A percentile compares a stretch with the other conserved stretches of the same genome.
These are phyloP conservation scores for Trisateles emortualis DNA, from an alignment of 2,888 invertebrate genomes.

Conservation along the genomic window DNA sequence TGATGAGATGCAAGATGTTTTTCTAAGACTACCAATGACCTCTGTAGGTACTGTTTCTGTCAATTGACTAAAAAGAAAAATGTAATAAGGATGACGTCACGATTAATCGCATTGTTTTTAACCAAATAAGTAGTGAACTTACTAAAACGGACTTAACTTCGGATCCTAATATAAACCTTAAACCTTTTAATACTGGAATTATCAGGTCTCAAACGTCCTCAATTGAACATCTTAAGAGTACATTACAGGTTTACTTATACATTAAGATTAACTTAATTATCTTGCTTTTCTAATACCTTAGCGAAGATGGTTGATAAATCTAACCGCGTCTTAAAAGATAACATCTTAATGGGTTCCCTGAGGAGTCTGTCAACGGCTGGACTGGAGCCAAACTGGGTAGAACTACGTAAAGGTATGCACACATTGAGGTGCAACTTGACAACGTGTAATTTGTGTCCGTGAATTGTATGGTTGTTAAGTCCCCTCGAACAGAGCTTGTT, in stretches of 20 bases:
- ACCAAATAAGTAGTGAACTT: no score
- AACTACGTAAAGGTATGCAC: conserved; percentile 42
- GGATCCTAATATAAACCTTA: no score
- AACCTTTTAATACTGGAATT: not conserved
- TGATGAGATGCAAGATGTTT: no score
- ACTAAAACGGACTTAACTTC: no score
- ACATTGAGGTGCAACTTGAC: conserved; percentile 8
- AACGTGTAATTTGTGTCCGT: not conserved
- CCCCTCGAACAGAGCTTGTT: no score
- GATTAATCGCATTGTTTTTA: no score
- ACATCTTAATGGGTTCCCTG: conserved; percentile 50
- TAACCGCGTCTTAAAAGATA: conserved; percentile 44
- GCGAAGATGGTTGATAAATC: conserved; percentile 38
- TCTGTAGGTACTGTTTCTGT: no score
- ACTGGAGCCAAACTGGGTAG: conserved; percentile 42
- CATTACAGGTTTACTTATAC: conserved; percentile 2
- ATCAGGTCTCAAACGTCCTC: not conserved
- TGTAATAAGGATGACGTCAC: no score
- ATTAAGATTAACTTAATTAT: conserved; percentile 13
- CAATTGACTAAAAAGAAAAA: no score
- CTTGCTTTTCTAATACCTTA: conserved; percentile 31
- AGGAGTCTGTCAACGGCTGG: conserved; percentile 53
- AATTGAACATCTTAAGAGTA: not conserved
- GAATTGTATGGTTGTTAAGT: no score
- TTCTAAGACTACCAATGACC: no score